Evolutionary conservation across 2,888 invertebrate species (phyloP), one percentile per base, ranked within the genome.

Genomic region (Sesia bembeciformis): DNA sequence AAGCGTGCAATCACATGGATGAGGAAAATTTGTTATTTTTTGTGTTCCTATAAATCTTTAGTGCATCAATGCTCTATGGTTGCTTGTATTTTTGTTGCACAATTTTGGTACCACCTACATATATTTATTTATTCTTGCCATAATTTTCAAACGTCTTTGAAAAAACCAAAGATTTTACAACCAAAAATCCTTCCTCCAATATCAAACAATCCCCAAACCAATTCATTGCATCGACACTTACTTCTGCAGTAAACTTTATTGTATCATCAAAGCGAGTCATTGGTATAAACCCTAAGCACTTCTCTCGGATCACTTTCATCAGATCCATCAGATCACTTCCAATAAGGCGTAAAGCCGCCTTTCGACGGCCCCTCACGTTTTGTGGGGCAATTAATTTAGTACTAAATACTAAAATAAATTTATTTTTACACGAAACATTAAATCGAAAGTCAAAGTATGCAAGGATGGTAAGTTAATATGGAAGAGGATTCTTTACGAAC

Each of bases 341-440:
- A 79, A 77, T 80, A 74, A 69, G 65, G 70, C 73, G 72, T 76
- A 74, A 79, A 76, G 65, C 69, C 68, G 56, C 54, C 59, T 57
- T 52, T 55, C 57, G 53, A 51, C 39, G 50, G 50, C 50, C 50
- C 50, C 50, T 50, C 50, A 38, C 39, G 38, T 73, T 81, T 80
- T 81, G 82, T 77, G 73, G 73, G 66, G 76, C 78, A 78, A 81
- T 84, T 82, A 84, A 79, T 76, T 75, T 70, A 62, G 73, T 77
- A 81, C 84, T 85, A 81, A 86, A 86, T 84, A 83, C 78, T 77
- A 70, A 78, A 82, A 82, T 84, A 76, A 78, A 71, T 77, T 76
- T 69, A 75, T 74, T 76, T 80, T 78, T 74, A 73, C 70, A 63
- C 62, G 63, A 64, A 68, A 67, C 66, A 66, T 72, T 64, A 74